Evolutionary conservation across 2,888 invertebrate species (phyloP), one percentile per base, ranked within the genome.

Genomic region (Automeris io): DNA sequence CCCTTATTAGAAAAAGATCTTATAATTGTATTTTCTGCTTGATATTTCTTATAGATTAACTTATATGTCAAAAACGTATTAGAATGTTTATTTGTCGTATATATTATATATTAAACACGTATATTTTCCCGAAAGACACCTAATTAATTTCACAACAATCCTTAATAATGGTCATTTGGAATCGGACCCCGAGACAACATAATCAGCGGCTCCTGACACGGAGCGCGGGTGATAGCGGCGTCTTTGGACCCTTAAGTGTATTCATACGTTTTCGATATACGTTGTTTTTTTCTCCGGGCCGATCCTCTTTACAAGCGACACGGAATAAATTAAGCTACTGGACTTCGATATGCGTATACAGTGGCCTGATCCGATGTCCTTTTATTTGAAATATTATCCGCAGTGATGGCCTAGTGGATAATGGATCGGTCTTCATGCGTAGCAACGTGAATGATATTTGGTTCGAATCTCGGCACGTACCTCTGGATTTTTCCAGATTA

Each of bases 291-390:
- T 60, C 51, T 62, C 66, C 43, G 50, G 57, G 59, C 55, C 57
- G 57, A 56, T 29, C 29, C 29, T 29, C 46, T 29, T 54, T 54
- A 61, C 65, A 29, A 62, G 57, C 63, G 71, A 79, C 78, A 75
- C 67, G 56, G 82, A 71, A 82, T 83, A 79, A 65, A 82, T 83
- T 83, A 82, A 73, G 83, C 83, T 83, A 82, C 83, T 61, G 83
- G 73, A 74, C 57, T 79, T 78, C 65, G 70, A 76, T 73, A 70
- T 67, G 65, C 26, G 25, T 21, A 29, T 29, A 35, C 34, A 39
- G 33, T 38, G 32, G 37, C 31, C 16, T 29, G 29, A 29, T 26
- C 16, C 16, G 29, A 29, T 6, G 16, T 29, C 29, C 29, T 29
- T 29, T 29, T 29, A 29, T 29, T 16, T 16, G 2, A 16, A 16